Conservation (phyloP, 2,113 vertebrate species). For the Aix galericulata region DNA sequence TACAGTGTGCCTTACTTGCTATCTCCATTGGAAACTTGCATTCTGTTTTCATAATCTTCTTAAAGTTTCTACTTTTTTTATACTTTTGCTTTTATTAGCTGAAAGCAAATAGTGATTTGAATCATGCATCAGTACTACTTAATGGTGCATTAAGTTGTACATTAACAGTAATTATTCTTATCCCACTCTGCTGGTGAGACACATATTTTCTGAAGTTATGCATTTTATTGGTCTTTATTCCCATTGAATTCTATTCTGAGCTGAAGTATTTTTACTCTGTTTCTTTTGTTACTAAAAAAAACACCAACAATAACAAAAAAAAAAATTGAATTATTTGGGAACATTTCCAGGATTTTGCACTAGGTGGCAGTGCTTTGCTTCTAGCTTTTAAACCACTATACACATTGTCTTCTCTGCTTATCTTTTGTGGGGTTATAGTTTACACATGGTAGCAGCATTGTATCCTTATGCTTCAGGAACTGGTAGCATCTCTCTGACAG, state of each 20-base stretch:
- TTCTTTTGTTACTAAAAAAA: not conserved
- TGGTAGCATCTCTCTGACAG: not conserved
- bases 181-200: not conserved
- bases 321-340: not conserved
- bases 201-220: not conserved
- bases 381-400: not conserved
- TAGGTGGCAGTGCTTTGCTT: conserved; percentile 37
- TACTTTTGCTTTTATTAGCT: not conserved
- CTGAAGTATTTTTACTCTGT: not conserved
- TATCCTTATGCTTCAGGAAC: not conserved
- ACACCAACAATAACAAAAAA: no score
- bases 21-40: not conserved
- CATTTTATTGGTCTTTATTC: not conserved
- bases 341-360: not conserved
- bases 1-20: not conserved
- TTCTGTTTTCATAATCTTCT: not conserved
- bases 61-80: not conserved
- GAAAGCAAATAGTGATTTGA: not conserved
- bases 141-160: not conserved
- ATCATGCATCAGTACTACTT: not conserved
- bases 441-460: not conserved
- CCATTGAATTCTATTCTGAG: not conserved
- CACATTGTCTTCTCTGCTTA: not conserved
- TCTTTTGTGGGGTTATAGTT: not conserved
- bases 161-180: not conserved